These are phyloP conservation scores for Lysandra coridon DNA, from an alignment of 2,888 invertebrate genomes.

Conservation along the genomic window DNA sequence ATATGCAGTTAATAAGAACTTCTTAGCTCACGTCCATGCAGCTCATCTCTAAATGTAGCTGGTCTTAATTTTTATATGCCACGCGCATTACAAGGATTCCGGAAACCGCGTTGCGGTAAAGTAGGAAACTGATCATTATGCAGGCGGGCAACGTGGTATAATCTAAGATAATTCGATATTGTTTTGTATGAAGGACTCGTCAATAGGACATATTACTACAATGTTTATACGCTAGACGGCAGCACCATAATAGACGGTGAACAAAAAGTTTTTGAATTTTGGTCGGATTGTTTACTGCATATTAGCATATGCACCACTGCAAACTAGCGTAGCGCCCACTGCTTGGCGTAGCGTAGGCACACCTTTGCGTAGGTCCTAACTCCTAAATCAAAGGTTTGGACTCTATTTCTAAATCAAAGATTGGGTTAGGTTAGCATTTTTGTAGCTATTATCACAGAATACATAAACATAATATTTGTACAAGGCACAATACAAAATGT, in stretches of 20 bases:
- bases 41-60: constrained; percentile 3
- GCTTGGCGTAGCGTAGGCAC: too few relatives aligned
- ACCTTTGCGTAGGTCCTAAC: too few relatives aligned
- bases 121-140: constrained; percentile 59
- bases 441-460: too few relatives aligned
- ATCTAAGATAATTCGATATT: constrained; percentile 24
- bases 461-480: too few relatives aligned
- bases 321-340: too few relatives aligned
- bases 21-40: neutral
- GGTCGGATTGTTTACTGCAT: too few relatives aligned
- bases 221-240: too few relatives aligned
- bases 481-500: too few relatives aligned
- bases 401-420: too few relatives aligned
- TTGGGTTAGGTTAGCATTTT: neutral
- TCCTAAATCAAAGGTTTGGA: neutral
- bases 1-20: neutral
- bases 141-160: constrained; percentile 38
- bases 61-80: constrained; percentile 1
- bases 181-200: neutral
- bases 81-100: constrained; percentile 35
- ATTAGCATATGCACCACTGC: too few relatives aligned
- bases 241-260: too few relatives aligned
- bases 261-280: too few relatives aligned
- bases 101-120: constrained; percentile 48
- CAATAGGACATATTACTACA: neutral